These are phyloP conservation scores for Cathartes aura DNA, from an alignment of 2,113 vertebrate species.

Conservation along the genomic window DNA sequence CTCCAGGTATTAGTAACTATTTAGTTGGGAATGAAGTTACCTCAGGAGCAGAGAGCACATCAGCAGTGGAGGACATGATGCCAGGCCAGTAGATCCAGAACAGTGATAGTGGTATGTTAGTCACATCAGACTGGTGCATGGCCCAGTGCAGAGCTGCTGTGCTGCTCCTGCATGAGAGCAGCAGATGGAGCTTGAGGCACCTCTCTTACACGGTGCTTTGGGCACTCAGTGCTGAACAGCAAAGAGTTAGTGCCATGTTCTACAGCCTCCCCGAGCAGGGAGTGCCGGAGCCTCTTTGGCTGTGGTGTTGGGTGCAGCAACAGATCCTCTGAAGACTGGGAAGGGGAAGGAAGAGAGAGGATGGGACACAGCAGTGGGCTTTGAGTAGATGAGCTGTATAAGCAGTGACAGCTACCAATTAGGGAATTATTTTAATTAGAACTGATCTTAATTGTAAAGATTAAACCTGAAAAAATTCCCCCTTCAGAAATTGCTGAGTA, in stretches of 20 bases:
- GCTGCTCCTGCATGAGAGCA: neutral
- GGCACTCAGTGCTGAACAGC: neutral
- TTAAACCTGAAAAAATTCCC: neutral
- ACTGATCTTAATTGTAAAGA: neutral
- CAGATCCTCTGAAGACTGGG: neutral
- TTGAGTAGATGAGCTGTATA: neutral
- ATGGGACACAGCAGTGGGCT: neutral
- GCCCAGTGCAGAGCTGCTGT: neutral
- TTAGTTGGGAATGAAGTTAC: neutral
- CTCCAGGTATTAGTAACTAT: neutral
- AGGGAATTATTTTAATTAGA: neutral
- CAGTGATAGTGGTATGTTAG: neutral
- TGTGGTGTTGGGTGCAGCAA: neutral
- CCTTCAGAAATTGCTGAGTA: neutral
- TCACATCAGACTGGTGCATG: neutral
- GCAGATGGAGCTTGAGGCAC: neutral
- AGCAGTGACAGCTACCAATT: neutral
- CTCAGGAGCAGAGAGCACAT: neutral
- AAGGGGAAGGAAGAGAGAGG: neutral
- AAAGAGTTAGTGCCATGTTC: neutral
- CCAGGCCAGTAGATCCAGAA: neutral
- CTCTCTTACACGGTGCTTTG: rapidly evolving
- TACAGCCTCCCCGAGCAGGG: neutral
- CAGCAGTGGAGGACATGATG: neutral
- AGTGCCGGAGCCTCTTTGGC: neutral